phyloP scores from a whole-genome alignment of 2,888 invertebrate species.

The Hofmannophila pseudospretella region DNA sequence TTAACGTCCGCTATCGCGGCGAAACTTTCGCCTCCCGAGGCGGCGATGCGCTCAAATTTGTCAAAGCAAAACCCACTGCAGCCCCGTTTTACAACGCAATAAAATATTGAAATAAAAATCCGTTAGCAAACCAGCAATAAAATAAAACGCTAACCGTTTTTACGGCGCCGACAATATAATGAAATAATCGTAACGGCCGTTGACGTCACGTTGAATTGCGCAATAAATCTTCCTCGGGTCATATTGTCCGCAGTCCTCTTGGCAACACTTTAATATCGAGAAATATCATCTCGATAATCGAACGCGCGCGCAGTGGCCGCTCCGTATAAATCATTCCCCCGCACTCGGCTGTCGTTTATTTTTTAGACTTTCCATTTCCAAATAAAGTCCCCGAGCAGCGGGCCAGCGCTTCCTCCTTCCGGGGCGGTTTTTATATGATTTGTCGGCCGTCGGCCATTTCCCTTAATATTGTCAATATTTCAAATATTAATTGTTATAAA shows the following conservation, averaged over 20 bases:
- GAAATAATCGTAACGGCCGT: slow-evolving; percentile 76
- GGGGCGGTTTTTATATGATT: slow-evolving; percentile 76
- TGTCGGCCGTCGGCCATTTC: slow-evolving; percentile 73
- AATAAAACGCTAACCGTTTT: slow-evolving; percentile 75
- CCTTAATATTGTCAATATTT: slow-evolving; percentile 77
- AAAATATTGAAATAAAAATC: slow-evolving; percentile 75
- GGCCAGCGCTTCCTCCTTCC: slow-evolving; percentile 75
- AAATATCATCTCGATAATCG: slow-evolving; percentile 77
- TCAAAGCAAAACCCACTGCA: slow-evolving; percentile 43
- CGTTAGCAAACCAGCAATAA: slow-evolving; percentile 62
- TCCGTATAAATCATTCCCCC: slow-evolving; percentile 69
- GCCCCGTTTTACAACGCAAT: slow-evolving; percentile 65
- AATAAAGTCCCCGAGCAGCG: slow-evolving; percentile 74
- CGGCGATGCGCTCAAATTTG: slow-evolving; percentile 42
- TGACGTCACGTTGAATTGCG: slow-evolving; percentile 70
- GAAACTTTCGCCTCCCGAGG: slow-evolving; percentile 28
- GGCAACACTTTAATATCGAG: slow-evolving; percentile 78
- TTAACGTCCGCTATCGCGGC: slow-evolving; percentile 14
- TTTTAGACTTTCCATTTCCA: slow-evolving; percentile 78
- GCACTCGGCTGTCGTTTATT: slow-evolving; percentile 68
- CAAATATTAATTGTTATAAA: slow-evolving; percentile 78
- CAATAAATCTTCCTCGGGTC: slow-evolving; percentile 76
- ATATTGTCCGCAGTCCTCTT: slow-evolving; percentile 75
- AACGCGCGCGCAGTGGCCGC: slow-evolving; percentile 60
- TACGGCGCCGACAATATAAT: slow-evolving; percentile 76